Evolutionary conservation across 2,113 vertebrate species (phyloP).

Genomic region (Camelus bactrianus): DNA sequence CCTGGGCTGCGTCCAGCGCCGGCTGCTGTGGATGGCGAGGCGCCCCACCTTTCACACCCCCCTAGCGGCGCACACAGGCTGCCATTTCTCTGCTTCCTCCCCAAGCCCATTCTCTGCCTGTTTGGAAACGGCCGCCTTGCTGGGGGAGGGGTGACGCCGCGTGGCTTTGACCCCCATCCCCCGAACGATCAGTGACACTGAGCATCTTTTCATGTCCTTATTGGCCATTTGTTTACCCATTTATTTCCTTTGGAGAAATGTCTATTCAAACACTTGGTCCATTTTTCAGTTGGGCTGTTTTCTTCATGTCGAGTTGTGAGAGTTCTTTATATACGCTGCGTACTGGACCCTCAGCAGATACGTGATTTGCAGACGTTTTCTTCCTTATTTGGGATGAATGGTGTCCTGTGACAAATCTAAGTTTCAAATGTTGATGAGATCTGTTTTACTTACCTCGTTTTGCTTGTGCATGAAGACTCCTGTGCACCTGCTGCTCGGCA

Average conservation of each 20-base stretch:
- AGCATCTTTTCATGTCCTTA: background rate
- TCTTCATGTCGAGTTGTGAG: background rate
- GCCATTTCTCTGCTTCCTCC: accelerated
- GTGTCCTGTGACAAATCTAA: background rate
- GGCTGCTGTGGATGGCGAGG: accelerated
- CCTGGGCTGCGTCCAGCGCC: accelerated
- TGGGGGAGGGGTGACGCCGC: accelerated
- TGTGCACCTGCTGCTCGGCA: background rate
- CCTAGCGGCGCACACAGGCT: accelerated
- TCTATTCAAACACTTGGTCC: background rate
- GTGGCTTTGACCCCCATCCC: background rate
- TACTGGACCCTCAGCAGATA: background rate
- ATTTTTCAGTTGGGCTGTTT: background rate
- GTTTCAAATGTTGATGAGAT: background rate
- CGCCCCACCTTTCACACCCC: accelerated
- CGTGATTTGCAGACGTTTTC: background rate
- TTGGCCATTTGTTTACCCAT: no score
- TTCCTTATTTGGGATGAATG: background rate
- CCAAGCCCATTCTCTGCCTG: accelerated
- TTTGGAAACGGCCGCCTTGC: accelerated
- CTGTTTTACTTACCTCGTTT: background rate
- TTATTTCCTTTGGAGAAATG: no score
- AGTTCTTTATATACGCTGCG: background rate
- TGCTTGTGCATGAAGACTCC: background rate
- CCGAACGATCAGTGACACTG: background rate